Evolutionary conservation across 2,888 invertebrate genomes (phyloP).

Genomic region (Incurvaria masculella): DNA sequence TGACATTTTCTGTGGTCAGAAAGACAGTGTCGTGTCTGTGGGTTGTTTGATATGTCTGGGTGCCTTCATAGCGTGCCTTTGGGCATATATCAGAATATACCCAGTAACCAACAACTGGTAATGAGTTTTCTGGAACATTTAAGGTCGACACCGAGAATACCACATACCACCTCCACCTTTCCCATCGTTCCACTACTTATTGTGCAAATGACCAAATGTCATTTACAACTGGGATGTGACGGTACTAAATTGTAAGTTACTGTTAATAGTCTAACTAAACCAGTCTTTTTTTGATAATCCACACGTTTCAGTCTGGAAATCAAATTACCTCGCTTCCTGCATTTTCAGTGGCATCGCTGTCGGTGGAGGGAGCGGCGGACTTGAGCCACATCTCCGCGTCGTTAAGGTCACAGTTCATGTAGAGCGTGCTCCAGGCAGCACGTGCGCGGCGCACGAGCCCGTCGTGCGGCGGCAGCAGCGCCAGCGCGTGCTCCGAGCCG

Average conservation of each 20-base stretch:
- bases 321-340: constrained; percentile 24
- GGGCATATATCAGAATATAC: too few relatives aligned
- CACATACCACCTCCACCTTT: too few relatives aligned
- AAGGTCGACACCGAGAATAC: too few relatives aligned
- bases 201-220: too few relatives aligned
- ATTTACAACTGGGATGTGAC: not conserved
- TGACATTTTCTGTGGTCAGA: too few relatives aligned
- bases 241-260: not conserved
- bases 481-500: constrained; percentile 73
- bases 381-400: constrained; percentile 93
- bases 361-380: constrained; percentile 58
- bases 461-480: constrained; percentile 72
- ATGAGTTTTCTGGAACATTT: too few relatives aligned
- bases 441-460: constrained; percentile 81
- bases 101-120: too few relatives aligned
- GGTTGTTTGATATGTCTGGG: too few relatives aligned
- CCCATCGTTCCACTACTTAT: too few relatives aligned
- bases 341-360: constrained; percentile 24
- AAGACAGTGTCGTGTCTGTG: too few relatives aligned
- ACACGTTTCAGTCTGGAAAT: constrained; percentile 2
- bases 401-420: constrained; percentile 91
- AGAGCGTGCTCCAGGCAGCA: constrained; percentile 88
- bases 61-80: too few relatives aligned
- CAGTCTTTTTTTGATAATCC: not conserved
- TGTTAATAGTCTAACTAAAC: not conserved